phyloP scores from a whole-genome alignment of 1,140 invertebrate species.

The Spodoptera litura region DNA sequence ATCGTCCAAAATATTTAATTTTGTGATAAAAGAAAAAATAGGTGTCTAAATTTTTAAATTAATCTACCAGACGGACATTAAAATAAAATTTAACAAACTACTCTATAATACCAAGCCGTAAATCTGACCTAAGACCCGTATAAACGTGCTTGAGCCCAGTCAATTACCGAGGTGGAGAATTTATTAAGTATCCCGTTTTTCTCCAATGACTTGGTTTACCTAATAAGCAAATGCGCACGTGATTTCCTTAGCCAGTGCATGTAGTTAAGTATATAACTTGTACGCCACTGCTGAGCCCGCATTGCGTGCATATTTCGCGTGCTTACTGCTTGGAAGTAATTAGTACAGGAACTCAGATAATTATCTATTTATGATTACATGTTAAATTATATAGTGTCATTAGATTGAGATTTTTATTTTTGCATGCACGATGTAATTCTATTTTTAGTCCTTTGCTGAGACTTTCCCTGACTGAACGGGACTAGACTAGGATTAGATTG shows the following conservation, averaged over 20 bases:
- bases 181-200: neutral
- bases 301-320: conserved; percentile 26
- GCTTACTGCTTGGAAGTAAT: conserved; percentile 19
- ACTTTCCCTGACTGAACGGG: no score
- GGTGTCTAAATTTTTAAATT: no score
- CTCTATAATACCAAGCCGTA: no score
- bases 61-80: no score
- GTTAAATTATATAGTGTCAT: neutral
- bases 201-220: neutral
- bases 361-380: neutral
- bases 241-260: conserved; percentile 1
- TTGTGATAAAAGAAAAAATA: no score
- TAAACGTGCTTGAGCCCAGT: no score
- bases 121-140: no score
- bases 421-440: no score
- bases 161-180: neutral
- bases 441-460: no score
- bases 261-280: neutral
- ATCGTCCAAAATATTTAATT: no score
- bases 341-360: conserved; percentile 16
- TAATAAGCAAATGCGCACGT: neutral
- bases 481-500: no score
- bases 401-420: neutral
- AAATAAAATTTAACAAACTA: no score
- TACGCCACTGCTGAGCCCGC: neutral